These are phyloP conservation scores for Cromileptes altivelis DNA, from an alignment of 2,113 vertebrate species.

Conservation along the genomic window DNA sequence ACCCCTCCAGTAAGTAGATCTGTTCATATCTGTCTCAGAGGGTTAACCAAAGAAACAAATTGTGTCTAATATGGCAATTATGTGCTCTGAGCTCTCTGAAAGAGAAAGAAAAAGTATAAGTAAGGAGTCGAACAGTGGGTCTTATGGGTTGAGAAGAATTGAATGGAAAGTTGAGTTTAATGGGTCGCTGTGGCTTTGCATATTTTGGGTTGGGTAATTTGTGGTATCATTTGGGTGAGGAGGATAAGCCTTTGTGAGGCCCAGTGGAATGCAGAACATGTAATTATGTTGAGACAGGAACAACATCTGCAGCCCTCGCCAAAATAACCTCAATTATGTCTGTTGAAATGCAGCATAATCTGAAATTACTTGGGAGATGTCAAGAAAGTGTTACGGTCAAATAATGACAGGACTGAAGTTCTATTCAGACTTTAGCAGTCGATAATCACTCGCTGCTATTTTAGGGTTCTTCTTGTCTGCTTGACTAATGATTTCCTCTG, in stretches of 20 bases:
- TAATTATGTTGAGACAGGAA: constrained; percentile 76
- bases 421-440: constrained; percentile 30
- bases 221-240: constrained; percentile 73
- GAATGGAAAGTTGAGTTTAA: constrained; percentile 64
- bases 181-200: constrained; percentile 68
- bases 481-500: constrained; percentile 50
- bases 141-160: constrained; percentile 17
- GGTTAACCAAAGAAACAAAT: constrained; percentile 25
- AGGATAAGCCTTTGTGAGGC: constrained; percentile 73
- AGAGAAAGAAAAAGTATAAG: not conserved
- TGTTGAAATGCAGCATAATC: constrained; percentile 65
- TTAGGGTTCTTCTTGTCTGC: constrained; percentile 34
- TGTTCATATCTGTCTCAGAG: not conserved
- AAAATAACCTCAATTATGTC: constrained; percentile 74
- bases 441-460: constrained; percentile 55
- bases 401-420: constrained; percentile 44
- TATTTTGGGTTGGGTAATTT: constrained; percentile 77
- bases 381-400: constrained; percentile 45
- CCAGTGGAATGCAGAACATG: constrained; percentile 70
- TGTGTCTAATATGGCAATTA: constrained; percentile 11
- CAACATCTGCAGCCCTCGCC: constrained; percentile 66
- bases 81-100: not conserved
- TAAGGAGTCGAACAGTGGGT: constrained; percentile 1
- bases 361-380: constrained; percentile 47
- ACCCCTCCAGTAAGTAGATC: not conserved